These are phyloP conservation scores for Antheraea assamensis DNA, from an alignment of 2,888 invertebrate species.

Conservation along the genomic window DNA sequence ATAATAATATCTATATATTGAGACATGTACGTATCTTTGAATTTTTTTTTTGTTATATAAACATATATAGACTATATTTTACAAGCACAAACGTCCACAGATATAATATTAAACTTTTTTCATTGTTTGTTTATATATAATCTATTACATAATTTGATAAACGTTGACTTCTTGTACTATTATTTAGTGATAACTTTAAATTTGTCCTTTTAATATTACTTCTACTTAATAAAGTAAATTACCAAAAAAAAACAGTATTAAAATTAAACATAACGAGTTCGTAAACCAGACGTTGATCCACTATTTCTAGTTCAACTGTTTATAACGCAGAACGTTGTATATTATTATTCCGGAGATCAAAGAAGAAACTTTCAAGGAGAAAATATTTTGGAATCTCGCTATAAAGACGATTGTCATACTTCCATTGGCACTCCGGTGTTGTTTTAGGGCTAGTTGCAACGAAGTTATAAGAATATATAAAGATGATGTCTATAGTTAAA, in stretches of 20 bases:
- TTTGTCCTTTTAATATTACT: neutral
- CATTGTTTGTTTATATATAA: neutral
- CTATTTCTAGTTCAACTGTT: conserved; percentile 17
- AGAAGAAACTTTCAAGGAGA: conserved; percentile 42
- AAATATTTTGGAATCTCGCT: conserved; percentile 41
- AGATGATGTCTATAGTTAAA: neutral
- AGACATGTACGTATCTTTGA: too few species aligned
- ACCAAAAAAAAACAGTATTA: neutral
- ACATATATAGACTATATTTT: too few species aligned
- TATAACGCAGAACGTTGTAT: conserved; percentile 13
- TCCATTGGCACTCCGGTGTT: conserved; percentile 45
- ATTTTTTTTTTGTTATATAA: too few species aligned
- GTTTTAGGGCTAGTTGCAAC: conserved; percentile 47
- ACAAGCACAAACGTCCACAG: too few species aligned
- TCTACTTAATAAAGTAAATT: neutral
- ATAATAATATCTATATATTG: too few species aligned
- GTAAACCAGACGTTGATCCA: conserved; percentile 1
- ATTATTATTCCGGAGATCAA: conserved; percentile 40
- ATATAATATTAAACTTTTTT: neutral
- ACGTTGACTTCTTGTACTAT: neutral
- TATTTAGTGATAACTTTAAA: neutral
- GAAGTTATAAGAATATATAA: neutral
- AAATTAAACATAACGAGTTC: conserved; percentile 22
- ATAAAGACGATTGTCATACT: conserved; percentile 44
- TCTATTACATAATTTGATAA: neutral